Evolutionary conservation across 2,797 vertebrate genomes (phyloP).

Genomic region (Sebastolobus alascanus): DNA sequence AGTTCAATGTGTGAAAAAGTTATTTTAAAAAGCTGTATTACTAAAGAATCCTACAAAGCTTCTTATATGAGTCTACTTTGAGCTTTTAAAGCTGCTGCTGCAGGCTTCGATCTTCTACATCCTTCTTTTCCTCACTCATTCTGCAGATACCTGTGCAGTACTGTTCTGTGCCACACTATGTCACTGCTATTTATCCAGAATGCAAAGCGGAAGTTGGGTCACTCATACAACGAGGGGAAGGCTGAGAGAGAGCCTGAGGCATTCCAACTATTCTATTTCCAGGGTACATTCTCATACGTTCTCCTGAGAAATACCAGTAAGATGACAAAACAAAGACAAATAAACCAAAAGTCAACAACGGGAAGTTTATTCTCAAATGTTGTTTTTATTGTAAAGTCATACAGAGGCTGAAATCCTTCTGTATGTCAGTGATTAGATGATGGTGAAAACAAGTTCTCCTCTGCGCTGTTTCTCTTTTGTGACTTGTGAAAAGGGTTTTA

Average conservation of each 20-base stretch:
- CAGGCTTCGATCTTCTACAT: not conserved
- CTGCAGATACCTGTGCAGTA: not conserved
- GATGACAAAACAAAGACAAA: slow-evolving; percentile 50
- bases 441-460: not conserved
- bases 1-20: not conserved
- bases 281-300: slow-evolving; percentile 47
- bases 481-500: not conserved
- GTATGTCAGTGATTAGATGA: not conserved
- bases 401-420: slow-evolving; percentile 22
- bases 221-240: slow-evolving; percentile 4
- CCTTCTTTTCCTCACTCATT: not conserved
- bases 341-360: slow-evolving; percentile 36
- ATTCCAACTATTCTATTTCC: slow-evolving; percentile 50
- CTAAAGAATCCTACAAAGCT: not conserved
- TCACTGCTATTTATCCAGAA: slow-evolving; percentile 5
- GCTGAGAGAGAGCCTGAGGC: slow-evolving; percentile 36
- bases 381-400: slow-evolving; percentile 47
- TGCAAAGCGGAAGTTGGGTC: slow-evolving; percentile 3
- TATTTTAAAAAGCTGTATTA: not conserved
- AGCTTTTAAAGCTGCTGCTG: not conserved
- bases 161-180: not conserved
- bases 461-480: not conserved
- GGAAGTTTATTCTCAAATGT: slow-evolving; percentile 58
- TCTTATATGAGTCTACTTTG: not conserved
- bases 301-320: slow-evolving; percentile 60